Evolutionary conservation across 2,888 invertebrate genomes (phyloP).

Genomic region (Patella caerulea): DNA sequence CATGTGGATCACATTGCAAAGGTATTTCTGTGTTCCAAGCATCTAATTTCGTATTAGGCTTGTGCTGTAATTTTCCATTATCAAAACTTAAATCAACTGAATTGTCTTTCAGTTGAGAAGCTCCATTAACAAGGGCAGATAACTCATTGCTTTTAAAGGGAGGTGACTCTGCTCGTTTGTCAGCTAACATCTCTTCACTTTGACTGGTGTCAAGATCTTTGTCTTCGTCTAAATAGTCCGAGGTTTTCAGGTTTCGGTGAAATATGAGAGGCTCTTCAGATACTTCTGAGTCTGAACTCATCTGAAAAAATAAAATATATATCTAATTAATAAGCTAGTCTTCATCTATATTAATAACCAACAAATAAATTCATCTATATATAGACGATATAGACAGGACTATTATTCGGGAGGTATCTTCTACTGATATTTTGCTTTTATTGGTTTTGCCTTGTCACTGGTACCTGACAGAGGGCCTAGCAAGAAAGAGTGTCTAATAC

Average conservation of each 20-base stretch:
- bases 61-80: not conserved
- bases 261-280: slow-evolving; percentile 63
- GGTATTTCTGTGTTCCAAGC: not conserved
- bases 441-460: too few relatives aligned
- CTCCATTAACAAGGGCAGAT: slow-evolving; percentile 20
- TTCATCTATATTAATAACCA: too few relatives aligned
- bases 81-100: not conserved
- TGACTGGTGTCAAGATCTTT: slow-evolving; percentile 63
- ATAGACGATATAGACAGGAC: not conserved
- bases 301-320: slow-evolving; percentile 20
- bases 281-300: slow-evolving; percentile 52
- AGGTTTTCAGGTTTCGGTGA: slow-evolving; percentile 52
- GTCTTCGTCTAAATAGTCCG: slow-evolving; percentile 52
- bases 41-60: not conserved
- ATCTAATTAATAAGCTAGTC: too few relatives aligned
- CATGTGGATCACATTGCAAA: too few relatives aligned
- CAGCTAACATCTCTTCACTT: slow-evolving; percentile 40
- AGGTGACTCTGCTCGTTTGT: slow-evolving; percentile 20
- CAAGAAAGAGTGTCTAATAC: too few relatives aligned
- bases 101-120: slow-evolving; percentile 12
- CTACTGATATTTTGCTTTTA: too few relatives aligned
- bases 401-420: too few relatives aligned
- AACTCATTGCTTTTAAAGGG: slow-evolving; percentile 8
- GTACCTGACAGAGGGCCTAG: too few relatives aligned
- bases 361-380: not conserved